Conservation (phyloP, 2,888 invertebrate species). For the Ganaspis brasiliensis region DNA sequence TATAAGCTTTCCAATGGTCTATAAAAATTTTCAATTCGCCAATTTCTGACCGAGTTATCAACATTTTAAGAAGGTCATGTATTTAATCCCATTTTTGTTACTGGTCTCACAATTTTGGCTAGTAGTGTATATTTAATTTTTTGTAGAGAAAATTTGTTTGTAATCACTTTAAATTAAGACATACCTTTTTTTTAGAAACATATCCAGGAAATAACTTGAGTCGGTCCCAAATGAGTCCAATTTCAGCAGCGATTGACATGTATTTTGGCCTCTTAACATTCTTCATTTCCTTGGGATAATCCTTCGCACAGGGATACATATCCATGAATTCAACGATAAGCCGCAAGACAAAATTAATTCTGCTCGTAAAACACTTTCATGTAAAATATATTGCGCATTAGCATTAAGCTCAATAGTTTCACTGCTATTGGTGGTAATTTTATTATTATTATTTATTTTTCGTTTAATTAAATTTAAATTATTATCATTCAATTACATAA, state of each 20-base stretch:
- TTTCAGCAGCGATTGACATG: slow-evolving; percentile 38
- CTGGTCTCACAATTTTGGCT: too few species aligned
- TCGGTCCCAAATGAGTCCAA: slow-evolving; percentile 49
- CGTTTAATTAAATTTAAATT: not conserved
- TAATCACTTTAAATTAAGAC: not conserved
- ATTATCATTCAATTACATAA: not conserved
- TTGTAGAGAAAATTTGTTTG: not conserved
- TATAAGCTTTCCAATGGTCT: too few species aligned
- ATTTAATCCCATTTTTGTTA: too few species aligned
- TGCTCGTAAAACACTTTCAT: not conserved
- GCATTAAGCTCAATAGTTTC: not conserved
- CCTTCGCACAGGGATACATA: not conserved
- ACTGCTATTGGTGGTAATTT: not conserved
- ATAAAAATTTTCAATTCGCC: too few species aligned
- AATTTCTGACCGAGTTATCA: too few species aligned
- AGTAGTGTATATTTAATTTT: too few species aligned
- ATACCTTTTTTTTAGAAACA: not conserved
- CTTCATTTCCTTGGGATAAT: not conserved
- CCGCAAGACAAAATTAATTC: slow-evolving; percentile 40
- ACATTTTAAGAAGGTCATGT: too few species aligned
- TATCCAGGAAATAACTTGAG: slow-evolving; percentile 3
- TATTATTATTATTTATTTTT: not conserved
- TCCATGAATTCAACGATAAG: slow-evolving; percentile 37
- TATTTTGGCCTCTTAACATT: not conserved
- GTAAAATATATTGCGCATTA: slow-evolving; percentile 11